Evolutionary conservation across 1,140 invertebrate species (phyloP).

Genomic region (Drosophila ironensis): DNA sequence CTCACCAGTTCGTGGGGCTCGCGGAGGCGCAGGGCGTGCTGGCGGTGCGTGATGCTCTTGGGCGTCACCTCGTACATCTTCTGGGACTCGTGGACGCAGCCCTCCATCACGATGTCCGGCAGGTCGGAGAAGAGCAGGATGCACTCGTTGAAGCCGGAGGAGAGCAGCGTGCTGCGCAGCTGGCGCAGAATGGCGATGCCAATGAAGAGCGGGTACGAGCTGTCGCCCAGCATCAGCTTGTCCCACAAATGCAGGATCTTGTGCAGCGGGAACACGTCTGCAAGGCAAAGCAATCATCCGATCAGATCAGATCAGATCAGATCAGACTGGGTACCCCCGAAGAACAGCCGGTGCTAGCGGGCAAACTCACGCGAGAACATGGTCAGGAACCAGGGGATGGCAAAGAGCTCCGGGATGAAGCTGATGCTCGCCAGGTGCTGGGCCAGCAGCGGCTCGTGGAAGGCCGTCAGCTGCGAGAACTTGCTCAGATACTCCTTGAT

Average conservation of each 20-base stretch:
- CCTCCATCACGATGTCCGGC: conserved; percentile 98
- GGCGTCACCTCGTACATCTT: conserved; percentile 93
- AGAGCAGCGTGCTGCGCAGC: conserved; percentile 90
- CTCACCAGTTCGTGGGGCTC: conserved; percentile 38
- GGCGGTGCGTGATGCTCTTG: conserved; percentile 92
- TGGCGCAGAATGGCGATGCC: conserved; percentile 96
- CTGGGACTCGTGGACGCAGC: conserved; percentile 94
- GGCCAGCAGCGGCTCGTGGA: conserved; percentile 96
- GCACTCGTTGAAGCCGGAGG: conserved; percentile 98
- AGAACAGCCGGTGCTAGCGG: no score
- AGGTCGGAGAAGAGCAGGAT: conserved; percentile 98
- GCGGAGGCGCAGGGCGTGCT: conserved; percentile 77
- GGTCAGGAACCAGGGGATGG: conserved; percentile 99
- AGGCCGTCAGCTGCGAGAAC: conserved; percentile 97
- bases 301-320: no score
- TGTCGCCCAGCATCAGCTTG: conserved; percentile 95
- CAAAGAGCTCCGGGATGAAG: conserved; percentile 98
- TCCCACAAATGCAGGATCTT: conserved; percentile 99
- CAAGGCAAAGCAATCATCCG: no score
- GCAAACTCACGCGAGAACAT: conserved; percentile 99
- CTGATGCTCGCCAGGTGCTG: conserved; percentile 96
- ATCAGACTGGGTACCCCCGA: no score
- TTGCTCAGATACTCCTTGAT: conserved; percentile 99
- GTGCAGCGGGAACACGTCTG: conserved; percentile 98
- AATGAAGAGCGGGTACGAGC: conserved; percentile 96